Percentiles rank a stretch among this genome's conserved stretches.
Conservation (phyloP, 2,797 vertebrate genomes). For the Delichon dasypus region DNA sequence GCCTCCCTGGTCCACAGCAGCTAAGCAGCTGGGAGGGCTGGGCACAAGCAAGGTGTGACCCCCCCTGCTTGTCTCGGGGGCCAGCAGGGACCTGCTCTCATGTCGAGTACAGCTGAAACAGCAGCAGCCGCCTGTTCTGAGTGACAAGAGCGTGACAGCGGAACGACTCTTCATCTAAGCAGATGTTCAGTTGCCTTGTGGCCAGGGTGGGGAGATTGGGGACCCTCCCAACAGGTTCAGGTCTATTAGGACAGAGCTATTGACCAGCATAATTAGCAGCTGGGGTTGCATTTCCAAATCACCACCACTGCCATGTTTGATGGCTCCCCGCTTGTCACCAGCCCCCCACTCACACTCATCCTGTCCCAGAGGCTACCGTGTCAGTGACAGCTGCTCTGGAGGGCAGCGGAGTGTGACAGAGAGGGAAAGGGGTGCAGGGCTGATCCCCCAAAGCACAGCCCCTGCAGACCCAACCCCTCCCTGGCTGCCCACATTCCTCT, state of each 20-base stretch:
- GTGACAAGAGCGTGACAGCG: neutral
- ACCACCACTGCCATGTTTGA: fast-evolving
- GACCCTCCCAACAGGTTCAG: neutral
- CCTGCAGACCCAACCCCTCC: neutral
- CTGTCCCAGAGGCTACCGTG: neutral
- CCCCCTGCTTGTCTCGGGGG: neutral
- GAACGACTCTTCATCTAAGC: neutral
- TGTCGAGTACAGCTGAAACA: neutral
- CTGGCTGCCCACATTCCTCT: constrained; percentile 22
- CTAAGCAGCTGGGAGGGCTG: neutral
- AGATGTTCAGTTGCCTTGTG: neutral
- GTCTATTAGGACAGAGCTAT: neutral
- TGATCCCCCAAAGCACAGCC: neutral
- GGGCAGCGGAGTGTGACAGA: neutral
- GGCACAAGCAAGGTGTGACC: neutral
- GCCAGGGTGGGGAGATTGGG: neutral
- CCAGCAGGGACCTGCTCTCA: neutral
- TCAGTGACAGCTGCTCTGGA: neutral
- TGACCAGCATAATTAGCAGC: neutral
- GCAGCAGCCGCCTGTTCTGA: neutral
- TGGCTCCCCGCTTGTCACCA: neutral
- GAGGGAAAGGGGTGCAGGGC: neutral
- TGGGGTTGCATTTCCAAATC: neutral
- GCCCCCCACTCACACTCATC: neutral
- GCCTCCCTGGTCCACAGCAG: neutral